phyloP scores from a whole-genome alignment of 1,140 invertebrate genomes.

The Phortica variegata region DNA sequence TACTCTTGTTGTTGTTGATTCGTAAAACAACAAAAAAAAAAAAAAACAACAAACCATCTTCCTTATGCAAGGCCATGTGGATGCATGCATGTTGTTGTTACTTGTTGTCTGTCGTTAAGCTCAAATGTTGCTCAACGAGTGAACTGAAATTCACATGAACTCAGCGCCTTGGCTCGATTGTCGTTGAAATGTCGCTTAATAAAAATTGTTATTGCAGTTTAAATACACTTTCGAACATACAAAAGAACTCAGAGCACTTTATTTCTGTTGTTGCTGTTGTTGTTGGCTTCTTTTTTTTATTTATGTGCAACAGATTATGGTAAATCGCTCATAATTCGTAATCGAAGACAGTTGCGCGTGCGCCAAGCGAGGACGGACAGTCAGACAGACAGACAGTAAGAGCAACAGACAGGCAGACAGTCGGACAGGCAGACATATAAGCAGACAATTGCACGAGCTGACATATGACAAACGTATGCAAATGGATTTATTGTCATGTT shows the following conservation, averaged over 20 bases:
- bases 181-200: constrained; percentile 54
- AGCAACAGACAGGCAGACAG: constrained; percentile 6
- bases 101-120: too few species aligned
- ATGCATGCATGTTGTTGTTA: too few species aligned
- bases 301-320: neutral
- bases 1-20: constrained; percentile 2
- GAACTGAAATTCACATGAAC: constrained; percentile 26
- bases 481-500: too few species aligned
- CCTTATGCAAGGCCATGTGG: constrained; percentile 17
- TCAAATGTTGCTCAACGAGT: too few species aligned
- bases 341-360: neutral
- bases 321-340: constrained; percentile 1
- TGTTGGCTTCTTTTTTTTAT: constrained; percentile 1
- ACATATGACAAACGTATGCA: too few species aligned
- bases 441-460: too few species aligned
- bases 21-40: constrained; percentile 24
- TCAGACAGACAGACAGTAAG: too few species aligned
- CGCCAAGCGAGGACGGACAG: constrained; percentile 24
- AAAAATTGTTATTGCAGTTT: constrained; percentile 54
- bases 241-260: neutral
- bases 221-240: neutral
- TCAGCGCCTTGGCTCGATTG: too few species aligned
- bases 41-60: constrained; percentile 35
- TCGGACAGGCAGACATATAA: too few species aligned
- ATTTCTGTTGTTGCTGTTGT: neutral